Percentiles rank a stretch among this genome's conserved stretches.
These are phyloP conservation scores for Ailurus styani DNA, from an alignment of 2,113 vertebrate species.

Conservation along the genomic window DNA sequence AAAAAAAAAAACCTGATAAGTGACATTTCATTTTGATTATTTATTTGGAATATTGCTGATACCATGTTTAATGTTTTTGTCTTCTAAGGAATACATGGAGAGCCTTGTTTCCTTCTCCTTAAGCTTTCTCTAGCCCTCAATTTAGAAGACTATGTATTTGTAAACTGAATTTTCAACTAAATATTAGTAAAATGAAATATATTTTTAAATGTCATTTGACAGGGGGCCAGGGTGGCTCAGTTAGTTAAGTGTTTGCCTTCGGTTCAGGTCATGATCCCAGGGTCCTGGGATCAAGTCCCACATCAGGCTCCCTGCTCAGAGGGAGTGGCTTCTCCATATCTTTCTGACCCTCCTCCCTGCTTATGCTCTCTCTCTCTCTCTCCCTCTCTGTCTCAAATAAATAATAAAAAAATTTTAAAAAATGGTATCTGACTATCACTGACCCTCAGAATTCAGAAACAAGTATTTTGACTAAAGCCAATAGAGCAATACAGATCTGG, in stretches of 20 bases:
- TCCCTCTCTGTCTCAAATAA: not conserved
- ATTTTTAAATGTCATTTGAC: not conserved
- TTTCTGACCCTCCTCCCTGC: not conserved
- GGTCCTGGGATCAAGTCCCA: not conserved
- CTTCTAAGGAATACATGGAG: not conserved
- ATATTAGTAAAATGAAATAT: not conserved
- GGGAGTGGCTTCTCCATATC: not conserved
- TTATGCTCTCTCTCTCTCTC: not conserved
- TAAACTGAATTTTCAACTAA: not conserved
- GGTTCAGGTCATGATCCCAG: not conserved
- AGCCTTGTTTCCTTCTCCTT: not conserved
- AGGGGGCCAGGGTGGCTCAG: not conserved
- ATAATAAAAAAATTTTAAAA: not conserved
- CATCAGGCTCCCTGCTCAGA: not conserved
- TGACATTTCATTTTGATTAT: not conserved
- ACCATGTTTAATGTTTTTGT: not conserved
- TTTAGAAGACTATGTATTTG: not conserved
- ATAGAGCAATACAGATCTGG: not conserved
- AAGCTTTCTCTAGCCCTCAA: not conserved
- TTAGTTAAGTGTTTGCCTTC: not conserved
- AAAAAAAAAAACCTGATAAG: not conserved
- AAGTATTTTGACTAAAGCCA: not conserved
- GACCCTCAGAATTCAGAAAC: not conserved
- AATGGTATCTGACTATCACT: not conserved
- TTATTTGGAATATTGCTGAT: not conserved